Evolutionary conservation across 2,113 vertebrate species (phyloP).

Genomic region (Perca schrenkii): DNA sequence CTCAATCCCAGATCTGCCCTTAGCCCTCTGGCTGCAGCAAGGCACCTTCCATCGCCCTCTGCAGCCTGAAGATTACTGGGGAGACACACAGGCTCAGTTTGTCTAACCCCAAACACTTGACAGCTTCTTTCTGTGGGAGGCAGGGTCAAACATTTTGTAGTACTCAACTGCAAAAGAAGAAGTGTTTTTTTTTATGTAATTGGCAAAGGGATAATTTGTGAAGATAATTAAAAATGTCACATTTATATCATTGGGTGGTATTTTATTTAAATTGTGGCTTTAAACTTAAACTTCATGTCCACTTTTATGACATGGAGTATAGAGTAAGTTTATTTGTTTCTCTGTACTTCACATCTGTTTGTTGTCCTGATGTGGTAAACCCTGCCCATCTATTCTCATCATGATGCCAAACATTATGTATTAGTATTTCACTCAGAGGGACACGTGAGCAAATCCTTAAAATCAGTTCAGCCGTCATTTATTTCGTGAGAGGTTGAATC

Average conservation of each 20-base stretch:
- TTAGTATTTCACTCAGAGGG: not conserved
- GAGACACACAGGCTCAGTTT: slow-evolving; percentile 68
- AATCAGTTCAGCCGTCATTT: not conserved
- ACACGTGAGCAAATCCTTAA: not conserved
- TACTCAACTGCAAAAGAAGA: slow-evolving; percentile 21
- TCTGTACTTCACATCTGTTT: slow-evolving; percentile 8
- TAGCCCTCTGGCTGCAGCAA: slow-evolving; percentile 64
- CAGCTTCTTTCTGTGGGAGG: slow-evolving; percentile 33
- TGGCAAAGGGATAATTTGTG: not conserved
- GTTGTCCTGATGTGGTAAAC: not conserved
- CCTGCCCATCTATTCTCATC: not conserved
- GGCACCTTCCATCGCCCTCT: slow-evolving; percentile 38
- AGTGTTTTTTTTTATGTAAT: not conserved
- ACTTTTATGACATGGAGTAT: not conserved
- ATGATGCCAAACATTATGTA: not conserved
- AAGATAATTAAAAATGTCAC: not conserved
- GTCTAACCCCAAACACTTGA: slow-evolving; percentile 56
- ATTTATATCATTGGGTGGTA: not conserved
- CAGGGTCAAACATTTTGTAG: slow-evolving; percentile 16
- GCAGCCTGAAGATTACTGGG: slow-evolving; percentile 67
- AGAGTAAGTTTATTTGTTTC: slow-evolving; percentile 4
- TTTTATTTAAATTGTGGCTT: slow-evolving; percentile 1
- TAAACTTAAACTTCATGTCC: not conserved
- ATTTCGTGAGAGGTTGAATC: slow-evolving; percentile 23
- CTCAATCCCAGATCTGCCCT: slow-evolving; percentile 65